Evolutionary conservation across 2,113 vertebrate species (phyloP).

Genomic region (Thinocorus orbignyianus): DNA sequence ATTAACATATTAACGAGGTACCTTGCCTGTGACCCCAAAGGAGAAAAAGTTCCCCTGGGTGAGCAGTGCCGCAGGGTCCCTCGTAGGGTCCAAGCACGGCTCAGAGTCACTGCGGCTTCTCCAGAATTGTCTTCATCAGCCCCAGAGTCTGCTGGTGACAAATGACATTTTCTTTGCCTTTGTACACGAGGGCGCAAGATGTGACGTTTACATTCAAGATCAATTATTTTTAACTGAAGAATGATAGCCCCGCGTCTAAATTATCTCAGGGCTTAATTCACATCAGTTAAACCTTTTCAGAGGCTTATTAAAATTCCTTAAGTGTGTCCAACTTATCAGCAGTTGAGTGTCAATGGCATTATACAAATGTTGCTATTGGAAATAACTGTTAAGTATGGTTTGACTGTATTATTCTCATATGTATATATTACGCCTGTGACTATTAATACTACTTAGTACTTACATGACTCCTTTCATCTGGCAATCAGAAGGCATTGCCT

Average conservation of each 20-base stretch:
- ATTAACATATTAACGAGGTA: background rate
- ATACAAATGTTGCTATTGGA: slow-evolving; percentile 62
- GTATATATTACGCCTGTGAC: background rate
- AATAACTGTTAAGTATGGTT: slow-evolving; percentile 43
- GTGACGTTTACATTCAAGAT: slow-evolving; percentile 35
- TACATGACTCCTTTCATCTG: slow-evolving; percentile 59
- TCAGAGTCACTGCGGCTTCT: background rate
- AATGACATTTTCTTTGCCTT: slow-evolving; percentile 27
- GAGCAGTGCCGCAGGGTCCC: background rate
- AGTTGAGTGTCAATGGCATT: slow-evolving; percentile 64
- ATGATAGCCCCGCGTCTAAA: slow-evolving; percentile 20
- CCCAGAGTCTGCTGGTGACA: slow-evolving; percentile 39
- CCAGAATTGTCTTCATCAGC: background rate
- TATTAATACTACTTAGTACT: slow-evolving; percentile 69
- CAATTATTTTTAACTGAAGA: slow-evolving; percentile 62
- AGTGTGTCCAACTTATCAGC: slow-evolving; percentile 68
- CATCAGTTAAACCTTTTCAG: slow-evolving; percentile 64
- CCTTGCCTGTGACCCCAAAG: background rate
- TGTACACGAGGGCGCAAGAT: background rate
- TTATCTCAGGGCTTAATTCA: slow-evolving; percentile 60
- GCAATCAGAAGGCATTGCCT: background rate
- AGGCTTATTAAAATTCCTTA: slow-evolving; percentile 69
- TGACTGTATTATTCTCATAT: slow-evolving; percentile 20
- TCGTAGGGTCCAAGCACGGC: background rate
- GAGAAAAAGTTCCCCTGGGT: background rate